Conservation (phyloP, 2,888 invertebrate genomes). For the Drosophila trichaetosa region DNA sequence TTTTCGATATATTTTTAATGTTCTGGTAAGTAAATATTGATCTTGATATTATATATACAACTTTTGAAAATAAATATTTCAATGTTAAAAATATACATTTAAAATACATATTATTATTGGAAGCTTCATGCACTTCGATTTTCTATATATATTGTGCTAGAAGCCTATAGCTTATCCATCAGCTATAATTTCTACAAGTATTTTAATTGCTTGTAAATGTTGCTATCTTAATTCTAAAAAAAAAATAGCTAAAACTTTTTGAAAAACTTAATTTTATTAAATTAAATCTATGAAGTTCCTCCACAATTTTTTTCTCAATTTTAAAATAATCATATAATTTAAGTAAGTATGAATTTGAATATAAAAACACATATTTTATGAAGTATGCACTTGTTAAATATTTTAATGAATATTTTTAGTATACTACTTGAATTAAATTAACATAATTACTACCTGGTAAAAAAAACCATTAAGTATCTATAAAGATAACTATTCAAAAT, state of each 20-base stretch:
- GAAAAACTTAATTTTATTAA: neutral
- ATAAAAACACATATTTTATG: neutral
- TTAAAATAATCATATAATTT: neutral
- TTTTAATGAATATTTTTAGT: neutral
- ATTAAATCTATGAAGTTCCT: neutral
- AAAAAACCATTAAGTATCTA: neutral
- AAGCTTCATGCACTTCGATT: neutral
- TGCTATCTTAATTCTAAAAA: neutral
- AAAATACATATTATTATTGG: neutral
- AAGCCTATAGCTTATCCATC: neutral
- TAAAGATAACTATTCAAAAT: neutral
- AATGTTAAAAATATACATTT: neutral
- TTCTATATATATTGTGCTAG: neutral
- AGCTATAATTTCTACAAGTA: neutral
- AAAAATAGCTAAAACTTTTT: neutral
- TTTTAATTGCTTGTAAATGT: neutral
- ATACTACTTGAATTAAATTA: neutral
- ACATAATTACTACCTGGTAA: neutral
- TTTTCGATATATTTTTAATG: constrained; percentile 77
- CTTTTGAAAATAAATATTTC: neutral
- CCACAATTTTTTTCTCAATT: neutral
- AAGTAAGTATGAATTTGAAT: neutral
- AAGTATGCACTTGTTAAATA: neutral
- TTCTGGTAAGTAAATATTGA: constrained; percentile 67
- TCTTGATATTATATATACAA: neutral